Conservation (phyloP, 2,113 vertebrate genomes). For the Catagonus wagneri region DNA sequence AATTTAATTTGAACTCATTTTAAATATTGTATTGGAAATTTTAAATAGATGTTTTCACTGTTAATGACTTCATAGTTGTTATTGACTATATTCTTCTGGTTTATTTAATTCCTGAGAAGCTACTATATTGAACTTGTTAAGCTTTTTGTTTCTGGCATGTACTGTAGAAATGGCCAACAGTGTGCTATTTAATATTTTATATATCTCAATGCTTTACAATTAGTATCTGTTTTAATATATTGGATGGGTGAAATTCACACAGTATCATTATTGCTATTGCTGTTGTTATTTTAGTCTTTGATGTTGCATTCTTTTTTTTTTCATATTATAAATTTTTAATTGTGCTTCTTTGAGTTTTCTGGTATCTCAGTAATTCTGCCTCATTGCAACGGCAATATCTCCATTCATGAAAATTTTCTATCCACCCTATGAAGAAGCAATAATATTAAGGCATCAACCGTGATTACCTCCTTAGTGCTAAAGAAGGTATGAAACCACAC, state of each 20-base stretch:
- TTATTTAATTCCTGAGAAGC: background rate
- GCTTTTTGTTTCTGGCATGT: background rate
- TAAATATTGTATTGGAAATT: background rate
- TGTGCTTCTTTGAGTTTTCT: background rate
- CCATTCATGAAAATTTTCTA: background rate
- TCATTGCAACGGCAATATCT: background rate
- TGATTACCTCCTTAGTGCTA: background rate
- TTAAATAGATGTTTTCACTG: background rate
- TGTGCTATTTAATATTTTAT: background rate
- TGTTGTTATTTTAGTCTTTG: background rate
- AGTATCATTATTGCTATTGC: background rate
- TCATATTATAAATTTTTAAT: background rate
- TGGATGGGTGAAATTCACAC: background rate
- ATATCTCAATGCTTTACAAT: background rate
- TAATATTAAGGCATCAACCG: background rate
- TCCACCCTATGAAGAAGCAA: background rate
- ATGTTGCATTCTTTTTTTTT: background rate
- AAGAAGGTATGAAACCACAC: background rate
- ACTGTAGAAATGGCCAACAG: background rate
- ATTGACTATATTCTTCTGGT: background rate
- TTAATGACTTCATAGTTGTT: background rate
- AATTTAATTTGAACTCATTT: constrained; percentile 41
- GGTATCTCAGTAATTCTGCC: background rate
- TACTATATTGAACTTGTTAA: background rate
- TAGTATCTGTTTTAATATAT: background rate